phyloP scores from a whole-genome alignment of 2,888 invertebrate species.

The Eubasilissa splendida region DNA sequence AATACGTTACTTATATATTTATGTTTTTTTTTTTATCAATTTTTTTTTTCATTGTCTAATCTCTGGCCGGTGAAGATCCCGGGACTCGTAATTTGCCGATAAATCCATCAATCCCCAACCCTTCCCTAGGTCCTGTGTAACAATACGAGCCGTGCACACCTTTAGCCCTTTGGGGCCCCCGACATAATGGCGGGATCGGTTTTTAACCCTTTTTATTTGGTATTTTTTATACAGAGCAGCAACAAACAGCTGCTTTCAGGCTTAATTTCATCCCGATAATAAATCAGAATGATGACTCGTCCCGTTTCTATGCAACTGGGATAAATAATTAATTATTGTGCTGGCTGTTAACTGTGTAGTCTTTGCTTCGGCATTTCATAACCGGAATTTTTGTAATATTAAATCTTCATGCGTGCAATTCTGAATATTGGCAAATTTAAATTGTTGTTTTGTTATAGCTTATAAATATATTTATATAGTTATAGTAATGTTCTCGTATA shows the following conservation, averaged over 20 bases:
- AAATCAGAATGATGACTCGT: conserved; percentile 19
- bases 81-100: conserved; percentile 46
- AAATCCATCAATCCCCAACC: conserved; percentile 45
- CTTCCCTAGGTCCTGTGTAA: conserved; percentile 14
- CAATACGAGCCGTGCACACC: conserved; percentile 26
- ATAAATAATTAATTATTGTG: conserved; percentile 14
- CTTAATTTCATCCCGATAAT: conserved; percentile 11
- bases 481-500: too few relatives aligned
- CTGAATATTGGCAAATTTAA: too few relatives aligned
- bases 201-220: conserved; percentile 35
- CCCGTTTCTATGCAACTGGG: conserved; percentile 2
- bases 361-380: too few relatives aligned
- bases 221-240: conserved; percentile 1
- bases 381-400: too few relatives aligned
- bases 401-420: too few relatives aligned
- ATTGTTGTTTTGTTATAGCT: too few relatives aligned
- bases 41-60: background rate
- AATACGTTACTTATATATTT: background rate
- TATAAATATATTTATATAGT: too few relatives aligned
- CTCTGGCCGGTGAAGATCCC: conserved; percentile 31
- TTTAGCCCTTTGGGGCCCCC: conserved; percentile 34
- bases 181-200: background rate
- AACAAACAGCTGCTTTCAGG: conserved; percentile 32
- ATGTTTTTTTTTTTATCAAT: background rate
- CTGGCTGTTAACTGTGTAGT: too few relatives aligned